Percentiles rank a stretch among this genome's conserved stretches.
Evolutionary conservation across 2,797 vertebrate genomes (phyloP).

Genomic region (Chelon auratus): DNA sequence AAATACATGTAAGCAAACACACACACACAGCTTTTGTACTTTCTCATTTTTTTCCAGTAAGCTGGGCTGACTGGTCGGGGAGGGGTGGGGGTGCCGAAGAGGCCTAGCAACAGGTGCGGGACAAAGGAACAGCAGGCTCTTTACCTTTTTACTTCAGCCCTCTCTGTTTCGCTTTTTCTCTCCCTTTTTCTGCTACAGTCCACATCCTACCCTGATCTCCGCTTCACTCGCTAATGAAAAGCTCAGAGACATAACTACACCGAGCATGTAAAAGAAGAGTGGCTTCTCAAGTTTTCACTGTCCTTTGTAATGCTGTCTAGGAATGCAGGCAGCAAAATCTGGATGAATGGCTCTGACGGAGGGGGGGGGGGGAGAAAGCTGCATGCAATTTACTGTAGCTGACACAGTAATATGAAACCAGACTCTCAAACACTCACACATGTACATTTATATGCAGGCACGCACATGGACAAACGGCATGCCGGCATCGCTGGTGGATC

Average conservation of each 20-base stretch:
- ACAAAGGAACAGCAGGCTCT: slow-evolving; percentile 81
- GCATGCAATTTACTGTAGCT: slow-evolving; percentile 79
- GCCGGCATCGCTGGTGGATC: background rate
- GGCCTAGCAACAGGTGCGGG: slow-evolving; percentile 82
- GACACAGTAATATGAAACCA: slow-evolving; percentile 78
- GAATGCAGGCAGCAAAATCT: slow-evolving; percentile 71
- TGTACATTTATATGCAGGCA: slow-evolving; percentile 74
- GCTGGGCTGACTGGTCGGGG: slow-evolving; percentile 34
- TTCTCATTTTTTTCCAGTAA: slow-evolving; percentile 41
- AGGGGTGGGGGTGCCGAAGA: slow-evolving; percentile 53
- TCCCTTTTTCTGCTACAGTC: slow-evolving; percentile 30
- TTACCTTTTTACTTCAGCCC: slow-evolving; percentile 71
- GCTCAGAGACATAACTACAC: slow-evolving; percentile 46
- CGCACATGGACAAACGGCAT: slow-evolving; percentile 3
- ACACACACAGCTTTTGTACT: slow-evolving; percentile 59
- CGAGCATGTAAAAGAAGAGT: slow-evolving; percentile 47
- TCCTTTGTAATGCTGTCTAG: slow-evolving; percentile 68
- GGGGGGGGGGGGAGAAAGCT: slow-evolving; percentile 58
- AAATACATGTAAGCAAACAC: background rate
- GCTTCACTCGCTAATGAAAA: slow-evolving; percentile 58
- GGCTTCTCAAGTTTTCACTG: slow-evolving; percentile 72
- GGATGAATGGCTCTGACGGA: slow-evolving; percentile 71
- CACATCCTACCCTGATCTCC: slow-evolving; percentile 37
- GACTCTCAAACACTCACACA: slow-evolving; percentile 63
- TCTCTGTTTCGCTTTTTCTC: slow-evolving; percentile 45